These are phyloP conservation scores for Automeris io DNA, from an alignment of 2,888 invertebrate species.

Conservation along the genomic window DNA sequence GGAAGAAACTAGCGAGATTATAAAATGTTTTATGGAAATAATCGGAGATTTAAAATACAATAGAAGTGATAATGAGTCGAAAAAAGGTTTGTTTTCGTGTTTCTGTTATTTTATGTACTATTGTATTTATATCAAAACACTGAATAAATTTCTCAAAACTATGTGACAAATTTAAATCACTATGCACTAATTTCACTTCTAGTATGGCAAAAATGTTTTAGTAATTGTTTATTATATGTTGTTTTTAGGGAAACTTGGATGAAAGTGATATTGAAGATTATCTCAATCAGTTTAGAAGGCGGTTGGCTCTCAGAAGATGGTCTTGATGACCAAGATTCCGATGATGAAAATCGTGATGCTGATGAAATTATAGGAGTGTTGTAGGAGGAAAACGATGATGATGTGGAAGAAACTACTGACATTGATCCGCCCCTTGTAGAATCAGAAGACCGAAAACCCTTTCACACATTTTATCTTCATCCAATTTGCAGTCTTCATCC, in stretches of 20 bases:
- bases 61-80: too few relatives aligned
- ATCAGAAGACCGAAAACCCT: constrained; percentile 26
- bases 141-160: too few relatives aligned
- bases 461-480: constrained; percentile 22
- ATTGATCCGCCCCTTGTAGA: constrained; percentile 31
- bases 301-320: constrained; percentile 31
- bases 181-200: too few relatives aligned
- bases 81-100: too few relatives aligned
- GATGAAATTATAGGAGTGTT: constrained; percentile 31
- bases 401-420: constrained; percentile 31
- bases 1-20: too few relatives aligned
- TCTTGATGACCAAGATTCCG: constrained; percentile 31
- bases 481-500: constrained; percentile 20
- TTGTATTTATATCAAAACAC: too few relatives aligned
- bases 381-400: constrained; percentile 24
- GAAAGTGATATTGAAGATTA: constrained; percentile 27
- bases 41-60: too few relatives aligned
- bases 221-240: constrained; percentile 32
- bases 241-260: constrained; percentile 30
- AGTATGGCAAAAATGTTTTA: too few relatives aligned
- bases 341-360: constrained; percentile 27
- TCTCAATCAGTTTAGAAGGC: constrained; percentile 25
- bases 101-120: too few relatives aligned
- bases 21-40: too few relatives aligned
- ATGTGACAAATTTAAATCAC: too few relatives aligned